Evolutionary conservation across 2,888 invertebrate genomes (phyloP), one percentile per base, ranked within the genome.

Genomic region (Volucella zonaria): DNA sequence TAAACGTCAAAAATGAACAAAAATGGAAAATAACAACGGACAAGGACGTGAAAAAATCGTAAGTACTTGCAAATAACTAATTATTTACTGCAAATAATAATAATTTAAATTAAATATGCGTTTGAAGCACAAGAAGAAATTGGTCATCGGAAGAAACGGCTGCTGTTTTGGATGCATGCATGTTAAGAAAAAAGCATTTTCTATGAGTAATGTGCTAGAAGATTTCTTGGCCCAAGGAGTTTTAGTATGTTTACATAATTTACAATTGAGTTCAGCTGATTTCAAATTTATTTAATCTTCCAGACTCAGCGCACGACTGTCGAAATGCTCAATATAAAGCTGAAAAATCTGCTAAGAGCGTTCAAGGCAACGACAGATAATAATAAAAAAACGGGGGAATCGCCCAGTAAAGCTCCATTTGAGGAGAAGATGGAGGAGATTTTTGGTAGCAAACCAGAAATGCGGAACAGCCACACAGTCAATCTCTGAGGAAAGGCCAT

Each of bases 21-120:
- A 47, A 11, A 23, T 23, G 3, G 23, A 23, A 23, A 23, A 23
- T 23, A 23, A 23, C 3, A 23, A 23, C 4, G 23, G 23, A 23
- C 23, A 23, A 1, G 3, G 6, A 47, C n/a, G n/a, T 12, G 12
- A 14, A 47, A 47, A 47, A 47, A n/a, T 47, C 47, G 47, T 47
- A 47, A n/a, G 12, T 47, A 47, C 11, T 9, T 45, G 10, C n/a
- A 12, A 45, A 45, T 47, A 47, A 47, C 47, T 49, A 14, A 49
- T 49, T 49, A 49, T 49, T 49, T 49, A 49, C 15, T 49, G 15
- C 49, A 49, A 49, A 49, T 49, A 49, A 14, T 49, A 49, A 49
- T 14, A 14, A 49, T 49, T 47, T 47, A n/a, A 47, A 47, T 12
- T 47, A 14, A 47, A 14, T n/a, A 12, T 47, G n/a, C 1, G 2